These are phyloP conservation scores for Tenualosa thibaudeaui DNA, from an alignment of 2,797 vertebrate species.

Conservation along the genomic window DNA sequence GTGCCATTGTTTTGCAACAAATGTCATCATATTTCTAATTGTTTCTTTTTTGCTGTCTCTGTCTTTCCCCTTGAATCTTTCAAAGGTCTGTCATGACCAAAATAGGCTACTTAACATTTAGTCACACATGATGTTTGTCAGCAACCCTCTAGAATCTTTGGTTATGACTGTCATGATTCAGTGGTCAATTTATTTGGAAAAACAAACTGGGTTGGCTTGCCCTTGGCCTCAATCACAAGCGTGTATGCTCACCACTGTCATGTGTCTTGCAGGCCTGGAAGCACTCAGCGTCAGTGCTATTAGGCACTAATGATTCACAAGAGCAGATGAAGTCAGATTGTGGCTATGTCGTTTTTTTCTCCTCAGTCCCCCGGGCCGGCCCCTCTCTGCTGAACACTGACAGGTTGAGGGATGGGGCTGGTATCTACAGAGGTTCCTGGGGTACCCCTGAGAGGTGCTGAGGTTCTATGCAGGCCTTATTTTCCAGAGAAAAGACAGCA, in stretches of 20 bases:
- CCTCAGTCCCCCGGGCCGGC: not conserved
- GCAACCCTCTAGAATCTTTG: not conserved
- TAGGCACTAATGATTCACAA: slow-evolving; percentile 18
- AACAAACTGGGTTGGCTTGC: not conserved
- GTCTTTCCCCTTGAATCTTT: not conserved
- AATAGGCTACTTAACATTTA: not conserved
- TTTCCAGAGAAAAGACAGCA: slow-evolving; percentile 11
- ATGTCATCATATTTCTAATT: not conserved
- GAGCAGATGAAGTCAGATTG: slow-evolving; percentile 17
- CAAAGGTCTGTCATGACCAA: not conserved
- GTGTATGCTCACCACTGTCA: not conserved
- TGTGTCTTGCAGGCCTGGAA: slow-evolving; percentile 4
- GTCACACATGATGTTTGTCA: not conserved
- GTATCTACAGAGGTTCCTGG: not conserved
- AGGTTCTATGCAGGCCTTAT: not conserved
- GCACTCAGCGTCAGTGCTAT: not conserved
- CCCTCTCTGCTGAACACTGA: not conserved
- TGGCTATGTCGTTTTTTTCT: not conserved
- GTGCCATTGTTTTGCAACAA: not conserved
- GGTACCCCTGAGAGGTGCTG: not conserved
- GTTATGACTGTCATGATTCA: not conserved
- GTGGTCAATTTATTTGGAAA: not conserved
- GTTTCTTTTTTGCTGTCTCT: not conserved
- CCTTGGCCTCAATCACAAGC: not conserved
- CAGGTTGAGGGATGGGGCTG: not conserved